A percentile compares a stretch with the other conserved stretches of the same genome.
Evolutionary conservation across 1,140 invertebrate genomes (phyloP).

Genomic region (Aricia agestis): DNA sequence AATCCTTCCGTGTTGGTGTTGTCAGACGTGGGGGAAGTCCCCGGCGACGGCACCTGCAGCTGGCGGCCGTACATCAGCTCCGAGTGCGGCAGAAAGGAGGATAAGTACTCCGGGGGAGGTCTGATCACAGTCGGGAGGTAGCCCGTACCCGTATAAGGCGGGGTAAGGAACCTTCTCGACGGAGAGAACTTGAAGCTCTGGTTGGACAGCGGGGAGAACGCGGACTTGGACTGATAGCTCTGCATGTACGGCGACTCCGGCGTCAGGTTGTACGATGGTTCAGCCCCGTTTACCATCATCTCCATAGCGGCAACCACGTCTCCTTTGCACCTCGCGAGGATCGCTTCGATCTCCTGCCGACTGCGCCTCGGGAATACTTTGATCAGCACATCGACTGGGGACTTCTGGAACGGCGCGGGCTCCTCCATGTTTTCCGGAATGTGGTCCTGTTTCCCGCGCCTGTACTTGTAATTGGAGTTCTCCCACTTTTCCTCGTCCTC

Average conservation of each 20-base stretch:
- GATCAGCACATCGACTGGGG: conserved; percentile 69
- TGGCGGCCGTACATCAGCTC: conserved; percentile 69
- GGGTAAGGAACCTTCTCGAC: conserved; percentile 83
- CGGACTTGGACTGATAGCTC: conserved; percentile 77
- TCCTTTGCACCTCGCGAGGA: conserved; percentile 86
- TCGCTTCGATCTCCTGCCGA: conserved; percentile 87
- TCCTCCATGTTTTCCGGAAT: conserved; percentile 43
- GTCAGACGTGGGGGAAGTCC: conserved; percentile 70
- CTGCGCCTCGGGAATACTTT: conserved; percentile 91
- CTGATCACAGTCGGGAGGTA: conserved; percentile 87
- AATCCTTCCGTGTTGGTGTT: conserved; percentile 72
- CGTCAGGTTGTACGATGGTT: conserved; percentile 56
- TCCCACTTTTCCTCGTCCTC: conserved; percentile 71
- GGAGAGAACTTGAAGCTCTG: conserved; percentile 76
- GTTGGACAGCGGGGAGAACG: conserved; percentile 84
- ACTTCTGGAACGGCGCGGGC: conserved; percentile 57
- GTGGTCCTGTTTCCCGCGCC: conserved; percentile 44
- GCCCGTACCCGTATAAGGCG: conserved; percentile 87
- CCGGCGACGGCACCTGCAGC: conserved; percentile 64
- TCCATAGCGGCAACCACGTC: conserved; percentile 95
- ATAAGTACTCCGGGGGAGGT: conserved; percentile 75
- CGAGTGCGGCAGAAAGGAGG: conserved; percentile 64
- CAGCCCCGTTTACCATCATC: conserved; percentile 84
- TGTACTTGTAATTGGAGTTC: conserved; percentile 52
- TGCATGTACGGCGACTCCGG: conserved; percentile 66